Base-by-base conservation (phyloP, 1,140 invertebrate genomes). In the Cylas formicarius region DNA sequence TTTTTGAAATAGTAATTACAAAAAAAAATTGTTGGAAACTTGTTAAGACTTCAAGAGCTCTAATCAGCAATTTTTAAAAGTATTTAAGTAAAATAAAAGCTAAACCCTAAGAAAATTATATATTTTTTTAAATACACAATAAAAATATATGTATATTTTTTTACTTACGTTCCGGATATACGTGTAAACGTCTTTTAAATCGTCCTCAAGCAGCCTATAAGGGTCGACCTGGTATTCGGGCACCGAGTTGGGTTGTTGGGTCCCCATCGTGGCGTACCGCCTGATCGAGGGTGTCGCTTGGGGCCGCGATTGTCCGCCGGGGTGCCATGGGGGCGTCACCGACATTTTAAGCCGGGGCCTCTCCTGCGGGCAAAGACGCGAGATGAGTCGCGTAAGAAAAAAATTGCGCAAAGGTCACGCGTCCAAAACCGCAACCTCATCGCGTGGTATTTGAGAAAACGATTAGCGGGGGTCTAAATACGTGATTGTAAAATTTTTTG, bases 141-240 rank as follows among this genome's bases (percentile, higher is more conserved):
- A 16, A 16, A 6, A 13, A 32, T 11, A 32, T 8, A 43, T 13
- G 3, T 8, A 28, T 4, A 28, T 28, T 28, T 5, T 28, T 28
- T 11, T 22, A 53, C 51, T 78, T 67, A 90, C 87, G 71, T 81
- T 73, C 77, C 80, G 73, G 61, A 91, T 87, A 60, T 89, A 83
- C 53, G 77, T 75, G 55, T 86, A 87, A 52, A 90, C 75, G 60
- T 81, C 79, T 60, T 84, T 82, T 28, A 94, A 74, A 56, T 92
- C 88, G 55, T 86, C 80, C 53, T 90, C 84, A 29, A 90, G 72
- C 29, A 92, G 72, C 57, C 79, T 78, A 62, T 91, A 91, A 48
- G 89, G 88, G 68, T 92, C 84, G 38, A 87, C 74, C 67, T 81
- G 78, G 49, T 82, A 79, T 57, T 86, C 81, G 11, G 81, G 78